Evolutionary conservation across 92 coral and sea anemone species (phyloP).

Genomic region (Desmophyllum pertusum): DNA sequence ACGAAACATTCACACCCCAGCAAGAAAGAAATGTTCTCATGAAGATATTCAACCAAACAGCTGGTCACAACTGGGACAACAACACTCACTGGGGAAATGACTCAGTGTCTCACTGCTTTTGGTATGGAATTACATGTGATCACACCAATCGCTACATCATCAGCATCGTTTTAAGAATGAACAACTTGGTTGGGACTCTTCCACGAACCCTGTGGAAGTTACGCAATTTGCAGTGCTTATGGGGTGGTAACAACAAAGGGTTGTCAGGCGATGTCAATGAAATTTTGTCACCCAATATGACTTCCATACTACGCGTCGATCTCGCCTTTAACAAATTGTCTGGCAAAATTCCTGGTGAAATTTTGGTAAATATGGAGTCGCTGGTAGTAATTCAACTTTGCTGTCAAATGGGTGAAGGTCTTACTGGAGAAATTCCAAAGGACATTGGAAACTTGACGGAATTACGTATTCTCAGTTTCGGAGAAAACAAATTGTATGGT

Average conservation of each 20-base stretch:
- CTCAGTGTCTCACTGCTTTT: constrained; percentile 64
- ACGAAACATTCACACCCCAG: constrained; percentile 62
- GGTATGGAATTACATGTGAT: constrained; percentile 83
- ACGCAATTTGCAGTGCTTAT: constrained; percentile 76
- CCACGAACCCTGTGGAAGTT: constrained; percentile 74
- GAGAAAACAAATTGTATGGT: constrained; percentile 64
- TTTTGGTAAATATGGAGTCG: constrained; percentile 52
- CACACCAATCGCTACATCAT: constrained; percentile 56
- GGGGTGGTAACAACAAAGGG: constrained; percentile 36
- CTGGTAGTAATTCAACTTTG: constrained; percentile 72
- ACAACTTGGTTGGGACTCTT: constrained; percentile 64
- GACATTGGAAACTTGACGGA: constrained; percentile 76
- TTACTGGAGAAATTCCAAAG: constrained; percentile 65
- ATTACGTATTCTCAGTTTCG: constrained; percentile 83
- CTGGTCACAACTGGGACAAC: constrained; percentile 62
- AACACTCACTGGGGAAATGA: constrained; percentile 59
- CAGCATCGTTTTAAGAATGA: constrained; percentile 54
- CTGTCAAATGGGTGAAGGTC: constrained; percentile 57
- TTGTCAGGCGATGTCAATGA: constrained; percentile 57
- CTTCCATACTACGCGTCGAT: constrained; percentile 54
- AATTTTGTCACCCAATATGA: constrained; percentile 75
- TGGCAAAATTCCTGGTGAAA: constrained; percentile 66
- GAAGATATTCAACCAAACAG: constrained; percentile 68
- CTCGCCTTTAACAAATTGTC: constrained; percentile 57
- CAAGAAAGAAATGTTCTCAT: constrained; percentile 64